phyloP scores from a whole-genome alignment of 2,888 invertebrate species.

The Adineta ricciae region DNA sequence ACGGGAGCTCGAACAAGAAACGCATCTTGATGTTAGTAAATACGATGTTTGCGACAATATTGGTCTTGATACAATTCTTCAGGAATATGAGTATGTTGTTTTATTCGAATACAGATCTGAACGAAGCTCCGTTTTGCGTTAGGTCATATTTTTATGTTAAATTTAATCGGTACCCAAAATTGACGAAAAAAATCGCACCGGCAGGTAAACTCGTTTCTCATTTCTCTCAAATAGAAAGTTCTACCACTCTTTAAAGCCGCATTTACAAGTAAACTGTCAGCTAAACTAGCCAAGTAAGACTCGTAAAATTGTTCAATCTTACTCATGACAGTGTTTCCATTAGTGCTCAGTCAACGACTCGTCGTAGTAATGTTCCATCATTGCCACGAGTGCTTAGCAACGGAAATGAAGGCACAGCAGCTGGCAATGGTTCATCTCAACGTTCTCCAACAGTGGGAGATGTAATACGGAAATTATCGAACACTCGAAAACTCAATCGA shows the following conservation, averaged over 20 bases:
- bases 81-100: constrained; percentile 64
- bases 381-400: neutral
- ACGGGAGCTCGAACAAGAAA: constrained; percentile 62
- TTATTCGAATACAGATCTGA: too few species aligned
- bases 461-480: neutral
- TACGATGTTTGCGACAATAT: constrained; percentile 73
- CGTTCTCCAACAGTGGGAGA: neutral
- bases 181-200: constrained; percentile 56
- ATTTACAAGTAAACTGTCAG: neutral
- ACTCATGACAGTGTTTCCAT: neutral
- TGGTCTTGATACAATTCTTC: constrained; percentile 72
- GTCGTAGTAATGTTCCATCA: constrained; percentile 7
- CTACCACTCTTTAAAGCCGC: too few species aligned
- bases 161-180: constrained; percentile 74
- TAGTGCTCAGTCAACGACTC: neutral
- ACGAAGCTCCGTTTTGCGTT: neutral
- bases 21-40: constrained; percentile 59
- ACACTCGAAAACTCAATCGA: constrained; percentile 2
- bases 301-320: too few species aligned
- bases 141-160: constrained; percentile 66
- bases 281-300: neutral
- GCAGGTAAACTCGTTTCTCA: neutral
- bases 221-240: too few species aligned
- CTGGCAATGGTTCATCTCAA: neutral
- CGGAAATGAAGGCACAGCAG: neutral